Conservation (phyloP, 2,888 invertebrate genomes). For the Lumbricus terrestris region DNA sequence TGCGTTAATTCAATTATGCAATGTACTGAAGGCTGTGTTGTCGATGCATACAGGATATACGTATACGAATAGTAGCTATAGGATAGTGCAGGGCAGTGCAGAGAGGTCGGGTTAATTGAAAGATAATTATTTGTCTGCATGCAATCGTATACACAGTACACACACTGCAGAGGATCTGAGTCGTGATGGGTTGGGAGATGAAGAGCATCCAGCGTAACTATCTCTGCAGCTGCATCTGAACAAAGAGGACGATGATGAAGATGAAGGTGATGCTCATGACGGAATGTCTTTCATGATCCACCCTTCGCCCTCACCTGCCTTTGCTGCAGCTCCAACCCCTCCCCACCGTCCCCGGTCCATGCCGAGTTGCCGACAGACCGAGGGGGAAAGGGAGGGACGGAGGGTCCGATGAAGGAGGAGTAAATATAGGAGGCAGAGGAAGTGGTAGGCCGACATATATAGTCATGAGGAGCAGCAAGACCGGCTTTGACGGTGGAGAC, state of each 20-base stretch:
- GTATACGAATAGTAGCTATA: not conserved
- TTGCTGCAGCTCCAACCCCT: not conserved
- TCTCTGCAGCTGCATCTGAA: not conserved
- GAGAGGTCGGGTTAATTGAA: not conserved
- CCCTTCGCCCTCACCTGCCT: not conserved
- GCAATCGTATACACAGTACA: no score
- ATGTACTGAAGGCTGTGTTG: not conserved
- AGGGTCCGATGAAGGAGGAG: not conserved
- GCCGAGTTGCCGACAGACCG: not conserved
- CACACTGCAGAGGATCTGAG: not conserved
- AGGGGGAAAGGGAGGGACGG: no score
- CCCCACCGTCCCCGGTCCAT: no score
- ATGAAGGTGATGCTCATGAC: no score
- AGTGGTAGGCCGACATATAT: not conserved
- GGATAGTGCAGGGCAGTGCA: no score
- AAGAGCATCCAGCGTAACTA: not conserved
- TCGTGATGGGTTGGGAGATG: not conserved
- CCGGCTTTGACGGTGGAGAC: not conserved
- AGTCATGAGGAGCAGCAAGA: no score
- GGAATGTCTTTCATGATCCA: no score
- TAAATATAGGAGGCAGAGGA: not conserved
- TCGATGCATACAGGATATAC: not conserved
- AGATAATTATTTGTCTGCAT: slow-evolving; percentile 3
- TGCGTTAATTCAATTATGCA: not conserved
- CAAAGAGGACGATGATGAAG: no score